Evolutionary conservation across 2,888 invertebrate species (phyloP).

Genomic region (Cinara cedri): DNA sequence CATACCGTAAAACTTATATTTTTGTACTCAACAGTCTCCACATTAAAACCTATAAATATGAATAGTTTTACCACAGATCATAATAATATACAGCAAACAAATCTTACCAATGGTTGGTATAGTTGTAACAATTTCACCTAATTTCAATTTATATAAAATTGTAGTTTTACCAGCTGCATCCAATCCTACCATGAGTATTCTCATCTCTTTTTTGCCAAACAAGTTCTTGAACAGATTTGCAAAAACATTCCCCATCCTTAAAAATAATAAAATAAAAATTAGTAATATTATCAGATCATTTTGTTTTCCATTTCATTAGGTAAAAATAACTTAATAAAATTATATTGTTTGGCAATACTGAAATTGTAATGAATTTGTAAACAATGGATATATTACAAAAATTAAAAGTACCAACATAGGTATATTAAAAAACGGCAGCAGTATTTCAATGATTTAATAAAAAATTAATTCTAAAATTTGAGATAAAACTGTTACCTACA

Average conservation of each 20-base stretch:
- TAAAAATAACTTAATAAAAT: too few relatives aligned
- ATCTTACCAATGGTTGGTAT: conserved; percentile 86
- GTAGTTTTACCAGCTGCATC: conserved; percentile 99
- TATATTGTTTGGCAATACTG: too few relatives aligned
- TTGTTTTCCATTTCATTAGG: too few relatives aligned
- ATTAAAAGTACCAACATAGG: too few relatives aligned
- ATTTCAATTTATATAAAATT: conserved; percentile 93
- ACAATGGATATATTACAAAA: too few relatives aligned
- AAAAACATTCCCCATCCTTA: conserved; percentile 96
- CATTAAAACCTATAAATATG: conserved; percentile 83
- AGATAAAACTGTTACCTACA: too few relatives aligned
- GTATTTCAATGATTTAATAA: too few relatives aligned
- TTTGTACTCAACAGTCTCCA: conserved; percentile 99
- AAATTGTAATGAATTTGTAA: too few relatives aligned
- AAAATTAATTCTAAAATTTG: too few relatives aligned
- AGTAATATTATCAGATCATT: too few relatives aligned
- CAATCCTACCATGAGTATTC: conserved; percentile 98
- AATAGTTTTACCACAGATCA: not conserved
- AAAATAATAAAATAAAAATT: conserved; percentile 57
- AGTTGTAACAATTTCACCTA: conserved; percentile 97
- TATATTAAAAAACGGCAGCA: too few relatives aligned
- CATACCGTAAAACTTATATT: conserved; percentile 99
- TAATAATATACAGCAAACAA: conserved; percentile 65
- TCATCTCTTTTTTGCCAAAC: conserved; percentile 99
- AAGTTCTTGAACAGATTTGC: conserved; percentile 98